A percentile compares a stretch with the other conserved stretches of the same genome.
phyloP scores from a whole-genome alignment of 2,113 vertebrate species.

The Poecile atricapillus region DNA sequence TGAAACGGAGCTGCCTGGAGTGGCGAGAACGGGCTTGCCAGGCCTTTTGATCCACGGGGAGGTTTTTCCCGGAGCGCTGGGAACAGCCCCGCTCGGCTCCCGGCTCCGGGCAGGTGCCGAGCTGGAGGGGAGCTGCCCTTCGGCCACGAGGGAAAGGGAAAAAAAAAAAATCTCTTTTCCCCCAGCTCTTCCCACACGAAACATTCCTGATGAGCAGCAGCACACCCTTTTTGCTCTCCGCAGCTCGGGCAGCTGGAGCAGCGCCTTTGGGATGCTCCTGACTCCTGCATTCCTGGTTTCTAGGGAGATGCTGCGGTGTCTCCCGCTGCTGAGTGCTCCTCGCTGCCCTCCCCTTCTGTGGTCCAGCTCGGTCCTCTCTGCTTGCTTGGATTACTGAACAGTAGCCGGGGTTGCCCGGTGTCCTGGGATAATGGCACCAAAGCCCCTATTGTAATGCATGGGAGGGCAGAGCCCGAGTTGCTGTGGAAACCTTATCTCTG shows the following conservation, averaged over 20 bases:
- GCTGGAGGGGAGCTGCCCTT: neutral
- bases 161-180: neutral
- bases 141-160: neutral
- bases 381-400: neutral
- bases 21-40: neutral
- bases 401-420: neutral
- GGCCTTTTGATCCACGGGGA: conserved; percentile 20
- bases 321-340: neutral
- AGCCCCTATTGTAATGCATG: neutral
- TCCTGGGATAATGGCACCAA: neutral
- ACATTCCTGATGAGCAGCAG: neutral
- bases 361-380: neutral
- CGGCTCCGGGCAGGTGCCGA: neutral
- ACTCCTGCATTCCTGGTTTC: neutral
- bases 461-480: conserved; percentile 20
- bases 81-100: neutral
- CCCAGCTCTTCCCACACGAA: neutral
- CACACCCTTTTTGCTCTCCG: neutral
- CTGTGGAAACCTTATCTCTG: conserved; percentile 47
- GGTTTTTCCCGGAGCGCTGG: neutral
- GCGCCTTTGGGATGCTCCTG: neutral
- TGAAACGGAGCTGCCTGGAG: neutral
- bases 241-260: neutral
- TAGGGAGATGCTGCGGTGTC: neutral
- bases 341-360: neutral